Percentiles rank a stretch among this genome's conserved stretches.
Conservation (phyloP, 2,888 invertebrate species). For the Microchrysa polita region DNA sequence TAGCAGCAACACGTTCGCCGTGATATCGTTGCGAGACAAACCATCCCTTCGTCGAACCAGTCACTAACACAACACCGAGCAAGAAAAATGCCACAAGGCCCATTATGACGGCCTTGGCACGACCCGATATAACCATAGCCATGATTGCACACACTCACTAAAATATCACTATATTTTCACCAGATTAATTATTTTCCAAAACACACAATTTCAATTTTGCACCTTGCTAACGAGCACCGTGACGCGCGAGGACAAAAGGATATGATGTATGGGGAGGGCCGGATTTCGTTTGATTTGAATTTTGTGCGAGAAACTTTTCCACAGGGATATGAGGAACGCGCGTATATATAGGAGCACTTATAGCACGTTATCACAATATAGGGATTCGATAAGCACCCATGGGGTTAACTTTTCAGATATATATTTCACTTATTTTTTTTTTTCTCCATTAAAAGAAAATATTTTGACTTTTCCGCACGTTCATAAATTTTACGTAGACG, state of each 20-base stretch:
- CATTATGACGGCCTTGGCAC: slow-evolving; percentile 70
- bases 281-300: no score
- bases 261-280: no score
- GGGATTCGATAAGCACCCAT: neutral
- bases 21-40: slow-evolving; percentile 67
- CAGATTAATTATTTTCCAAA: no score
- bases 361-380: no score
- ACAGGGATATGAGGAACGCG: no score
- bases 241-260: no score
- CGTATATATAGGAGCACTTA: no score
- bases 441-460: neutral
- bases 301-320: no score
- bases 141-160: slow-evolving; percentile 58
- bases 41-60: slow-evolving; percentile 72
- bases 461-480: neutral
- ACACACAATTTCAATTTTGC: no score
- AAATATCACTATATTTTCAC: neutral
- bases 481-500: no score
- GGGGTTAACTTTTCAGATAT: neutral
- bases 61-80: slow-evolving; percentile 68
- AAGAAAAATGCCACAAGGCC: slow-evolving; percentile 69
- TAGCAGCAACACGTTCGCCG: slow-evolving; percentile 68
- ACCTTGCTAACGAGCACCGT: no score
- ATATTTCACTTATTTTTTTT: neutral
- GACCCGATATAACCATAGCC: slow-evolving; percentile 75